Conservation (phyloP, 2,113 vertebrate genomes). For the Scomber scombrus region DNA sequence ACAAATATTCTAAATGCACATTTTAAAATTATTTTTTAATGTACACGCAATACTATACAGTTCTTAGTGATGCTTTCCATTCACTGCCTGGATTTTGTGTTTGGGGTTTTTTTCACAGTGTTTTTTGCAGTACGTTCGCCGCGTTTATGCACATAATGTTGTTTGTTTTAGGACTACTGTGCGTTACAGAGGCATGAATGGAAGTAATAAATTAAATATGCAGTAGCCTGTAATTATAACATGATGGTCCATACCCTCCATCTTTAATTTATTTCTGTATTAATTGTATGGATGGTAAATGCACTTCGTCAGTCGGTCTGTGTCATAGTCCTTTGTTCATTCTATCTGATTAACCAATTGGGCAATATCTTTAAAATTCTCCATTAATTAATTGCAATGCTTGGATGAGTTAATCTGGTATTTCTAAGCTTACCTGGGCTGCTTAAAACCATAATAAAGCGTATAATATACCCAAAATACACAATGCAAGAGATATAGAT, state of each 20-base stretch:
- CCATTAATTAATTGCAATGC: constrained; percentile 5
- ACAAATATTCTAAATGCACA: neutral
- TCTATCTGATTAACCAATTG: neutral
- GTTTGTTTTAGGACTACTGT: too few relatives aligned
- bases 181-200: too few relatives aligned
- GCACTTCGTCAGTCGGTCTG: too few relatives aligned
- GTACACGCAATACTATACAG: neutral
- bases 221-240: too few relatives aligned
- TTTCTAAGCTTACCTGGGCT: neutral
- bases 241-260: too few relatives aligned
- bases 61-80: neutral
- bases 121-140: too few relatives aligned
- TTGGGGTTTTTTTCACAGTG: too few relatives aligned
- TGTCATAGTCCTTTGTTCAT: neutral
- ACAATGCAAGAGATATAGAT: neutral
- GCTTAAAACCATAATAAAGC: neutral
- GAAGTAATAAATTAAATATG: too few relatives aligned
- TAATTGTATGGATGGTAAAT: too few relatives aligned
- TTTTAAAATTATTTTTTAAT: neutral
- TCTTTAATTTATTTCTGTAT: too few relatives aligned
- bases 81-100: neutral
- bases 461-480: constrained; percentile 8
- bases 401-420: neutral
- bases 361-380: constrained; percentile 5
- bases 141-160: neutral